phyloP scores from a whole-genome alignment of 2,113 vertebrate species.

The Brachionichthys hirsutus region DNA sequence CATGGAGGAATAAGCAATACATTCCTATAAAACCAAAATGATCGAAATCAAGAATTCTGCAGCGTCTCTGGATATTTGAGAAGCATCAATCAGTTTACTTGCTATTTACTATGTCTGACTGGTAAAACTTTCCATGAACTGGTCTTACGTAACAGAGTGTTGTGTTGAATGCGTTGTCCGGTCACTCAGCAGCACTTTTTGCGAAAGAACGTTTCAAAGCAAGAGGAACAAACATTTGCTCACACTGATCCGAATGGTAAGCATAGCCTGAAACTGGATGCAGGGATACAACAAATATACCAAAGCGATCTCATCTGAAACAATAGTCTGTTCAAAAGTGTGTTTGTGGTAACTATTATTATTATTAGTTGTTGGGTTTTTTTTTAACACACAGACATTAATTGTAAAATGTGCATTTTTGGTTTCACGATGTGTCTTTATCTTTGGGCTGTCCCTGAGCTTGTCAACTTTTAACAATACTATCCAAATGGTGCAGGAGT shows the following conservation, averaged over 20 bases:
- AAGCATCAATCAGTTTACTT: background rate
- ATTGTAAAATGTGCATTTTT: slow-evolving; percentile 14
- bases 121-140: slow-evolving; percentile 18
- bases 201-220: slow-evolving; percentile 59
- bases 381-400: background rate
- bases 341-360: background rate
- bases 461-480: slow-evolving; percentile 60
- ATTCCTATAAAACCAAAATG: background rate
- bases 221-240: slow-evolving; percentile 39
- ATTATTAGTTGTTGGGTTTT: background rate
- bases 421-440: slow-evolving; percentile 20
- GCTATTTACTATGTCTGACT: slow-evolving; percentile 3
- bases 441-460: slow-evolving; percentile 43
- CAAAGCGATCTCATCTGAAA: slow-evolving; percentile 3
- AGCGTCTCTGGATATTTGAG: background rate
- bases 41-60: background rate
- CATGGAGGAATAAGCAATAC: slow-evolving; percentile 31
- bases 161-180: slow-evolving; percentile 34
- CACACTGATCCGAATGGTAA: slow-evolving; percentile 61
- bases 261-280: slow-evolving; percentile 27
- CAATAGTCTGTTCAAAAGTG: background rate
- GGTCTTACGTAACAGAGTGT: slow-evolving; percentile 32
- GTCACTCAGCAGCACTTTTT: slow-evolving; percentile 30
- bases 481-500: slow-evolving; percentile 52
- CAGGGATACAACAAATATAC: slow-evolving; percentile 16